These are phyloP conservation scores for Novumbra hubbsi DNA, from an alignment of 2,797 vertebrate genomes.

Conservation along the genomic window DNA sequence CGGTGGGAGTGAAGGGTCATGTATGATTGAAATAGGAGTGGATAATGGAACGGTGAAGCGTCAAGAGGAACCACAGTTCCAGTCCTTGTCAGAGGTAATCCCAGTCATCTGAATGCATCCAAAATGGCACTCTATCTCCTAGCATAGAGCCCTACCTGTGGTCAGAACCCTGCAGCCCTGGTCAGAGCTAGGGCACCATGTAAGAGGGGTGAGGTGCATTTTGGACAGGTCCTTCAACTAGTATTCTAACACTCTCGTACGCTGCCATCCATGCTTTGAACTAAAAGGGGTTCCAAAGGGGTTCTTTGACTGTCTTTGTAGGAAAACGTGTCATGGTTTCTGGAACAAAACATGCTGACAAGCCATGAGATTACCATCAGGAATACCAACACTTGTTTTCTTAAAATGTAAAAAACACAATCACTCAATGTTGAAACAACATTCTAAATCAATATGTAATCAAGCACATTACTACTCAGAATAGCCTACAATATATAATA, in stretches of 20 bases:
- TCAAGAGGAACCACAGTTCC: constrained; percentile 63
- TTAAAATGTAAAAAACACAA: too few relatives aligned
- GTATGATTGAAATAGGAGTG: constrained; percentile 81
- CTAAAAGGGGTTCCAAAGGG: too few relatives aligned
- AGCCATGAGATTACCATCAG: too few relatives aligned
- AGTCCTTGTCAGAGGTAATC: constrained; percentile 73
- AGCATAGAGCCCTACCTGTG: background rate
- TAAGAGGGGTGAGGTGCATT: background rate
- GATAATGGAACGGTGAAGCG: constrained; percentile 70
- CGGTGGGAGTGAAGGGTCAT: constrained; percentile 69
- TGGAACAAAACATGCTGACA: too few relatives aligned
- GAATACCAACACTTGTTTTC: too few relatives aligned
- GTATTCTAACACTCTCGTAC: background rate
- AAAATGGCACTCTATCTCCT: background rate
- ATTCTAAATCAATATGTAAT: too few relatives aligned
- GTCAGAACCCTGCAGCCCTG: background rate
- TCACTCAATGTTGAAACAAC: too few relatives aligned
- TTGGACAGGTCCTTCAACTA: constrained; percentile 50
- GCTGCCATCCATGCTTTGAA: background rate
- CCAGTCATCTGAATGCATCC: constrained; percentile 28
- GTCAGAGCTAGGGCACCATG: background rate
- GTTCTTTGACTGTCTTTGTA: too few relatives aligned
- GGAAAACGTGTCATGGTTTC: too few relatives aligned
- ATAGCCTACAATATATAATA: too few relatives aligned
- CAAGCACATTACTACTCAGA: too few relatives aligned